Percentiles rank a stretch among this genome's conserved stretches.
These are phyloP conservation scores for Oryzias sinensis DNA, from an alignment of 2,797 vertebrate genomes.

Conservation along the genomic window DNA sequence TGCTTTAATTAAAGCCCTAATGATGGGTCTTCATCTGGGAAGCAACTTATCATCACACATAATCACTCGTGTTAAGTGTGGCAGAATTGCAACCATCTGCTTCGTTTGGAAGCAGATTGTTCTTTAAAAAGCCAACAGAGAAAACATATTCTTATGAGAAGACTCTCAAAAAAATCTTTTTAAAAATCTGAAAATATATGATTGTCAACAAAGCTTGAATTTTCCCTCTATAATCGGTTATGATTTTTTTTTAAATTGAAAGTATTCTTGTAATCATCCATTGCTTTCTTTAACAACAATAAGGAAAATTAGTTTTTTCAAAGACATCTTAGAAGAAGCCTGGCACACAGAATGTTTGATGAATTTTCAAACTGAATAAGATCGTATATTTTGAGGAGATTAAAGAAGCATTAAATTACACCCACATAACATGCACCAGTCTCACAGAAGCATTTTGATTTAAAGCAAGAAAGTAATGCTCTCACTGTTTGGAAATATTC, in stretches of 20 bases:
- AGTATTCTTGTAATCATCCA: neutral
- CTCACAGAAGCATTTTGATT: slow-evolving; percentile 23
- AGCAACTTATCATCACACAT: slow-evolving; percentile 72
- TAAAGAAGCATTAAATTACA: slow-evolving; percentile 29
- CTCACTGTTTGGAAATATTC: slow-evolving; percentile 14
- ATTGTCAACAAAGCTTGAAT: slow-evolving; percentile 1
- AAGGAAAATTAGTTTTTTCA: slow-evolving; percentile 9
- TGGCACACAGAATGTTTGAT: slow-evolving; percentile 25
- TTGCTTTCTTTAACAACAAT: neutral
- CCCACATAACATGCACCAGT: slow-evolving; percentile 7
- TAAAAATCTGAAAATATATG: neutral
- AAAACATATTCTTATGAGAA: slow-evolving; percentile 45
- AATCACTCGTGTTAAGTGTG: slow-evolving; percentile 69
- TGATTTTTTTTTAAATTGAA: neutral
- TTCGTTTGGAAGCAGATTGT: slow-evolving; percentile 60
- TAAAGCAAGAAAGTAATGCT: slow-evolving; percentile 12
- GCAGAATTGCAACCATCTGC: slow-evolving; percentile 75
- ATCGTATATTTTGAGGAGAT: slow-evolving; percentile 10
- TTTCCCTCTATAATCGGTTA: neutral
- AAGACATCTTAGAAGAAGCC: slow-evolving; percentile 2
- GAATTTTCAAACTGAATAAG: slow-evolving; percentile 18
- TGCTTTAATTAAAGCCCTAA: slow-evolving; percentile 73
- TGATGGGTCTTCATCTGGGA: slow-evolving; percentile 71
- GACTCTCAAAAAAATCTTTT: slow-evolving; percentile 10
- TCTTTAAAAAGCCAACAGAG: slow-evolving; percentile 48